Conservation (phyloP, 2,888 invertebrate genomes). For the Actias luna region DNA sequence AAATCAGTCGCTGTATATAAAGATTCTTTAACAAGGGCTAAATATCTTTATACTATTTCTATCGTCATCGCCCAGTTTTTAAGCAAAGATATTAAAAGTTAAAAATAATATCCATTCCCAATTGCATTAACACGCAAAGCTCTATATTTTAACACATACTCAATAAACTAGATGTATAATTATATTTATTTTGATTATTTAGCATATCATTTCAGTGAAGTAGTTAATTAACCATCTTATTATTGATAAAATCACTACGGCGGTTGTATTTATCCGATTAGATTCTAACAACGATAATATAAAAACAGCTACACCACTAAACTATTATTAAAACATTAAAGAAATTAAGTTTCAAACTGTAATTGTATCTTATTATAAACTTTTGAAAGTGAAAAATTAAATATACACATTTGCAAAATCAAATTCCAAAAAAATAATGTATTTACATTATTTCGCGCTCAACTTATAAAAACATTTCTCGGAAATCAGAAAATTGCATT, state of each 20-base stretch:
- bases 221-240: background rate
- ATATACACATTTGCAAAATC: background rate
- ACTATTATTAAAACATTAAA: no score
- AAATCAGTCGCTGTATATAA: no score
- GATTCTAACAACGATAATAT: background rate
- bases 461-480: constrained; percentile 22
- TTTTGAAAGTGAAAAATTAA: background rate
- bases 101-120: no score
- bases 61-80: no score
- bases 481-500: constrained; percentile 32
- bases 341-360: no score
- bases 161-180: background rate
- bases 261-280: background rate
- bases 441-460: background rate
- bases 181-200: background rate
- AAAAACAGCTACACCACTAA: no score
- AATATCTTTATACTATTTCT: no score
- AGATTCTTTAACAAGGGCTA: background rate
- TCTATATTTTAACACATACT: background rate
- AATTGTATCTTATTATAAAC: no score
- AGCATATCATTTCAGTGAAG: background rate
- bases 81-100: no score
- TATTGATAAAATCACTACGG: background rate
- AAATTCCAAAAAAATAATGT: background rate
- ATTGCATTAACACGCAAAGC: no score